These are phyloP conservation scores for Autographa gamma DNA, from an alignment of 2,888 invertebrate species.

Conservation along the genomic window DNA sequence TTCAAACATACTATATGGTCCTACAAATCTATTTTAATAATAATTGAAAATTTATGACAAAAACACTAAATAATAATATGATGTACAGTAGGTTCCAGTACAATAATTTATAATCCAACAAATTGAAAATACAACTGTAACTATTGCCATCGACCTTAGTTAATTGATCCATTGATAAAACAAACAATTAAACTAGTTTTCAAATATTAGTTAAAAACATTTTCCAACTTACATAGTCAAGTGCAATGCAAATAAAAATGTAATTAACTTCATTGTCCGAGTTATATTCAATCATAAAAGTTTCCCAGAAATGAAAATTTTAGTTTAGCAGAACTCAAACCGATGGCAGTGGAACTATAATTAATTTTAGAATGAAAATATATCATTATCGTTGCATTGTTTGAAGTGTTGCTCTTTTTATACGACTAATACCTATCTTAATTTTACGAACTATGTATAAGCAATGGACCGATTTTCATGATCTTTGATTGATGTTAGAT, in stretches of 20 bases:
- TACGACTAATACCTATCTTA: too few species aligned
- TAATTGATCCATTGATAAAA: not conserved
- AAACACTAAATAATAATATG: too few species aligned
- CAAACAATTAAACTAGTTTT: not conserved
- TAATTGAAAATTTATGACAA: too few species aligned
- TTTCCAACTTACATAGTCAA: not conserved
- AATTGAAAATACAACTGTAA: too few species aligned
- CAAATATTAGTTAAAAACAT: not conserved
- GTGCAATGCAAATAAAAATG: constrained; percentile 16
- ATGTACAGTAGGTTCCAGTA: too few species aligned
- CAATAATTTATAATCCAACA: too few species aligned
- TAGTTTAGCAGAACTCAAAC: constrained; percentile 18
- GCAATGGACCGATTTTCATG: too few species aligned
- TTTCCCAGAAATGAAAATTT: constrained; percentile 9
- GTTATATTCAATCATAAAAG: constrained; percentile 23
- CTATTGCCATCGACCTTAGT: too few species aligned
- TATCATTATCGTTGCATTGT: not conserved
- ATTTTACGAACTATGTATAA: too few species aligned
- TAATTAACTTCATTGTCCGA: constrained; percentile 28
- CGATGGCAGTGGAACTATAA: constrained; percentile 12
- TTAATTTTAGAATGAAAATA: constrained; percentile 10
- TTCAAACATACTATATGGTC: too few species aligned
- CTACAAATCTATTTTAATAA: too few species aligned
- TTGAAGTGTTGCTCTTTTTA: not conserved
- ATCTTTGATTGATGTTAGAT: too few species aligned